Evolutionary conservation across 2,797 vertebrate genomes (phyloP), one percentile per base, ranked within the genome.

Genomic region (Leucoraja ocellata): DNA sequence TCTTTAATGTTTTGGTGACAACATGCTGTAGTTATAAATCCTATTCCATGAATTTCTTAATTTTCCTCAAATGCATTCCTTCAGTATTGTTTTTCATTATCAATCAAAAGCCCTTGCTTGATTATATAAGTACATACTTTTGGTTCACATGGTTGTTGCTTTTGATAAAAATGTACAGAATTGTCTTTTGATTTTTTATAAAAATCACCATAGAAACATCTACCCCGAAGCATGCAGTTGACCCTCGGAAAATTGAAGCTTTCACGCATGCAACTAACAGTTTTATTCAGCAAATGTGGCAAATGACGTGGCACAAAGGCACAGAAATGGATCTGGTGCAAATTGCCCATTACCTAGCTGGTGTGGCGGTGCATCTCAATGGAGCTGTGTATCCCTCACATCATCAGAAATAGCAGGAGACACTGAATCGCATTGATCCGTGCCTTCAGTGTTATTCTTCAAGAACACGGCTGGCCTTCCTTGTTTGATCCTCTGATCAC

Each of bases 41-140:
- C 36, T 36, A 32, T 88, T 32, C 6, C 16, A 68, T 36, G 6
- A 36, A 68, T 68, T 21, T 18, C 63, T 86, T 88, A 4, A 68
- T 36, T 88, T 88, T 68, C 9, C 16, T 63, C n/a, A 68, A 54
- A 32, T 65, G n/a, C 58, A 65, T 32, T 18, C 11, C 18, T 65
- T 65, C 61, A 65, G n/a, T 16, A 88, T n/a, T 16, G 68, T 36
- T 88, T 88, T 88, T 68, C 84, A 88, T 88, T 88, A 68, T 68
- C 28, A 7, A 32, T 88, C n/a, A 32, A 68, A 88, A 3, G 32
- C n/a, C 32, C 46, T 21, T 9, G 16, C 63, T 28, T 68, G 84
- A 88, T 63, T 88, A 54, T 54, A 54, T 54, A 54, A 54, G 9
- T 32, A 32, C 0, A 14, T 78, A 78, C 32, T 88, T 74, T 68